Evolutionary conservation across 2,113 vertebrate species (phyloP).

Genomic region (Cyphomyrus plagiostoma): DNA sequence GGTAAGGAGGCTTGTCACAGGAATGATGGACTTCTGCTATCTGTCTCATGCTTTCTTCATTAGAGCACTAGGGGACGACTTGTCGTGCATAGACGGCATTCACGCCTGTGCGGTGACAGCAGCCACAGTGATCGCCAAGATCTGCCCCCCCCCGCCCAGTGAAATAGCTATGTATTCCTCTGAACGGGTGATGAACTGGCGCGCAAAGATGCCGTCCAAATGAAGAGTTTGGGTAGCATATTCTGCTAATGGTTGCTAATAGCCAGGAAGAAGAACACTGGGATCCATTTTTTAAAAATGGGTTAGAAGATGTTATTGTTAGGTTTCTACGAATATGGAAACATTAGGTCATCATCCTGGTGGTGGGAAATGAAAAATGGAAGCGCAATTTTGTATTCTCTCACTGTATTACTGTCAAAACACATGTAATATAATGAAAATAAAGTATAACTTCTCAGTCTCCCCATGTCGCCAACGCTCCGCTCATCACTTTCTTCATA

Average conservation of each 20-base stretch:
- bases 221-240: not conserved
- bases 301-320: not conserved
- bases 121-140: no score
- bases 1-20: constrained; percentile 10
- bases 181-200: not conserved
- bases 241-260: not conserved
- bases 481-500: not conserved
- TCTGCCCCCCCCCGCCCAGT: not conserved
- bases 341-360: not conserved
- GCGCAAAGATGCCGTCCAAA: not conserved
- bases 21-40: constrained; percentile 10
- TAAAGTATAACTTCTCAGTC: not conserved
- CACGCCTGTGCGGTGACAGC: not conserved
- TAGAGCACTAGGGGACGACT: constrained; percentile 8
- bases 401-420: not conserved
- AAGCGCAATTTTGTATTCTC: not conserved
- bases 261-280: not conserved
- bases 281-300: not conserved
- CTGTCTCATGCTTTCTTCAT: constrained; percentile 2
- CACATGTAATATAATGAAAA: not conserved
- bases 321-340: not conserved
- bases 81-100: not conserved
- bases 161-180: not conserved
- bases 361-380: not conserved
- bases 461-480: not conserved